Percentiles rank a stretch among this genome's conserved stretches.
phyloP scores from a whole-genome alignment of 2,113 vertebrate species.

The Dromiciops gliroides region DNA sequence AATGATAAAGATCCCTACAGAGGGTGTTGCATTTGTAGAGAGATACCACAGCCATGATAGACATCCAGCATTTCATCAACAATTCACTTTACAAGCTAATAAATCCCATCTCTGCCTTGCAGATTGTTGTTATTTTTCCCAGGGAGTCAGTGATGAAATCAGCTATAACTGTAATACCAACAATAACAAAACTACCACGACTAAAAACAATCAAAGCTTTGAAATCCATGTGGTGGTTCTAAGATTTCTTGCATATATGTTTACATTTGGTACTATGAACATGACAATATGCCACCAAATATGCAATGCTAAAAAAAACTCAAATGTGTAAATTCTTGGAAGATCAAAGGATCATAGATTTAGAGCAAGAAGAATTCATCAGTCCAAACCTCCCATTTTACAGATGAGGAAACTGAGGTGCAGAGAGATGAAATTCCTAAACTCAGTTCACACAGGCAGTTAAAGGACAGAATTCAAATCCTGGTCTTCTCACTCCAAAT shows the following conservation, averaged over 20 bases:
- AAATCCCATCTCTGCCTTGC: not conserved
- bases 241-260: not conserved
- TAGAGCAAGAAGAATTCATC: not conserved
- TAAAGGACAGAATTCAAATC: slow-evolving; percentile 28
- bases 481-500: not conserved
- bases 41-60: not conserved
- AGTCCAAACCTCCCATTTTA: not conserved
- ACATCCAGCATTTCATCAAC: not conserved
- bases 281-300: not conserved
- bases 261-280: not conserved
- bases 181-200: not conserved
- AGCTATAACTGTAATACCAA: not conserved
- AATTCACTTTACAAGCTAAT: not conserved
- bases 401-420: not conserved
- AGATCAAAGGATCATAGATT: not conserved
- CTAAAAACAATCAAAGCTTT: accelerated
- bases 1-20: not conserved
- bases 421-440: not conserved
- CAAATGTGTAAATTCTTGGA: not conserved
- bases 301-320: not conserved
- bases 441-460: not conserved
- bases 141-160: not conserved
- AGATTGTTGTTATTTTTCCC: not conserved
- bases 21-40: not conserved
- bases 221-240: not conserved